phyloP scores from a whole-genome alignment of 2,113 vertebrate species.

The Pygoscelis adeliae region DNA sequence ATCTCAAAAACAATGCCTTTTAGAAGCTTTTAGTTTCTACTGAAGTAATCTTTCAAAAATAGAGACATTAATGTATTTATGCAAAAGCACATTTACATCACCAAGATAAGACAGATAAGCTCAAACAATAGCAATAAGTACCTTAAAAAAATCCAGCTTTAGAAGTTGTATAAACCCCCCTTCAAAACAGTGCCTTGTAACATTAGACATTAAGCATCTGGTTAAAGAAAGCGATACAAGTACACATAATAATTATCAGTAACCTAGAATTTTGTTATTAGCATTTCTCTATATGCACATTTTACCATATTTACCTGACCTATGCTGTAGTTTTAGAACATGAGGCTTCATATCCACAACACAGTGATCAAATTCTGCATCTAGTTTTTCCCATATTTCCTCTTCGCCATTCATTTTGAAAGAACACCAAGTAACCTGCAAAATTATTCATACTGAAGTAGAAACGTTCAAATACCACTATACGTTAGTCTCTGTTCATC shows the following conservation, averaged over 20 bases:
- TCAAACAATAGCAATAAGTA: neutral
- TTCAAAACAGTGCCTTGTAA: neutral
- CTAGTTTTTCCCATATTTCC: constrained; percentile 81
- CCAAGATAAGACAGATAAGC: neutral
- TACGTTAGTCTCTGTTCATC: too few relatives aligned
- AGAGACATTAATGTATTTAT: neutral
- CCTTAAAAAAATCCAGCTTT: neutral
- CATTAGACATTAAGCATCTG: neutral
- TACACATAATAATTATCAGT: neutral
- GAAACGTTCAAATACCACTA: neutral
- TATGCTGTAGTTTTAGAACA: constrained; percentile 83
- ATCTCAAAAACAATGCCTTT: neutral
- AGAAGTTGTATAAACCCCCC: neutral
- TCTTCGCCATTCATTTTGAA: constrained; percentile 79
- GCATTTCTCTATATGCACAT: neutral
- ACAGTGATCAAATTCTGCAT: constrained; percentile 87
- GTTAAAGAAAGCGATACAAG: neutral
- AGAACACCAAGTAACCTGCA: neutral
- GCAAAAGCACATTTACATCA: neutral
- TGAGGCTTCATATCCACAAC: constrained; percentile 91
- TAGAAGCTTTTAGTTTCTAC: neutral
- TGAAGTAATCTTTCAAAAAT: neutral
- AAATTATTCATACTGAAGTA: neutral
- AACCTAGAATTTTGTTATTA: too few relatives aligned
- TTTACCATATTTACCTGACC: constrained; percentile 78